Evolutionary conservation across 2,888 invertebrate genomes (phyloP).

Genomic region (Hemaris fuciformis): DNA sequence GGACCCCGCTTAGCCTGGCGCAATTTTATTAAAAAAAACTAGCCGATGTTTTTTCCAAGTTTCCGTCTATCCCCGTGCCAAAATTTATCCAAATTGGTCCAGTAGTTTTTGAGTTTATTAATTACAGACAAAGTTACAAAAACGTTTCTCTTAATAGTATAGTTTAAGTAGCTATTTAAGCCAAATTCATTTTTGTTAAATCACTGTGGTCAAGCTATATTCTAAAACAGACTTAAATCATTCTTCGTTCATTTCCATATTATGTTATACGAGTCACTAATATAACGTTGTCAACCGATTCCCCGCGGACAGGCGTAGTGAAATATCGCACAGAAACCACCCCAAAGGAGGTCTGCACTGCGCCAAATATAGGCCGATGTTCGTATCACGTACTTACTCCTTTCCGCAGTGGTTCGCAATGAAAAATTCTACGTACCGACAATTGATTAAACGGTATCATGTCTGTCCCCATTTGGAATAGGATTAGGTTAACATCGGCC

Average conservation of each 20-base stretch:
- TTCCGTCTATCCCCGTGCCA: too few species aligned
- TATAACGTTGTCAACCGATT: not conserved
- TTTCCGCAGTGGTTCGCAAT: not conserved
- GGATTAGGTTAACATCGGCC: not conserved
- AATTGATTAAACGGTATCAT: not conserved
- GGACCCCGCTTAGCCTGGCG: too few species aligned
- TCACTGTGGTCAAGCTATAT: too few species aligned
- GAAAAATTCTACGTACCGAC: not conserved
- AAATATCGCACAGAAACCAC: conserved; percentile 2
- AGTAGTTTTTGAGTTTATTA: too few species aligned
- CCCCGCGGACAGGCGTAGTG: not conserved
- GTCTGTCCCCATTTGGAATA: not conserved
- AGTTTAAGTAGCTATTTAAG: not conserved
- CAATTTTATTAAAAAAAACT: too few species aligned
- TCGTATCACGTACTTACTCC: not conserved
- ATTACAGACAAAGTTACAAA: too few species aligned
- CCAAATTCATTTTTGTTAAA: not conserved
- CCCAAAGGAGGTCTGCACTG: conserved; percentile 2
- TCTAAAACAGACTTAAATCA: not conserved
- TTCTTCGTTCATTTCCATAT: not conserved
- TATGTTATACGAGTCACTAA: not conserved
- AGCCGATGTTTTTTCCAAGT: too few species aligned
- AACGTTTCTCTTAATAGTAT: too few species aligned
- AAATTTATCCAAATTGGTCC: too few species aligned
- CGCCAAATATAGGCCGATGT: conserved; percentile 9